A percentile compares a stretch with the other conserved stretches of the same genome.
phyloP scores from a whole-genome alignment of 2,797 vertebrate species.

The Hydrophis major region DNA sequence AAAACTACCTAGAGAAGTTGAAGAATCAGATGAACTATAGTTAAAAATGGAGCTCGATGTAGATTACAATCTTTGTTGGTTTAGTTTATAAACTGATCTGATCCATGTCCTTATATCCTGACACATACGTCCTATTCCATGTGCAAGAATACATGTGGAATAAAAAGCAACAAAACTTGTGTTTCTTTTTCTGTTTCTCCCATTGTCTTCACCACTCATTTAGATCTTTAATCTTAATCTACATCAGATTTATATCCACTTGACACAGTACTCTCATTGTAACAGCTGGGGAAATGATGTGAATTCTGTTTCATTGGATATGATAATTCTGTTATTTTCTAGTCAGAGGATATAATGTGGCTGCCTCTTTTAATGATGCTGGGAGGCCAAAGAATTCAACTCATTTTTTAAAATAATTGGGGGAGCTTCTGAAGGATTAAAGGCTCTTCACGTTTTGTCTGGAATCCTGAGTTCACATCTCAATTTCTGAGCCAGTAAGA shows the following conservation, averaged over 20 bases:
- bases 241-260: background rate
- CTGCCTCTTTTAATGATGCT: background rate
- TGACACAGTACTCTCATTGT: background rate
- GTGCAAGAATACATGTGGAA: background rate
- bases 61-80: background rate
- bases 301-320: background rate
- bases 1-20: background rate
- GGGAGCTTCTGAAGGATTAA: background rate
- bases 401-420: background rate
- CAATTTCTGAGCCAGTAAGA: background rate
- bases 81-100: background rate
- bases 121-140: background rate
- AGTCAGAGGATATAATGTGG: background rate
- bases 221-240: background rate
- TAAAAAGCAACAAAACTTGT: background rate
- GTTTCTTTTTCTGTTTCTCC: background rate
- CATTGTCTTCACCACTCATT: background rate
- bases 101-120: background rate
- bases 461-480: background rate
- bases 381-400: background rate
- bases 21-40: background rate
- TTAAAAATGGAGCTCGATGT: background rate
- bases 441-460: background rate
- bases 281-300: background rate
- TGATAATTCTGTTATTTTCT: background rate